Conservation (phyloP, 1,140 invertebrate species). For the Heliconius congener region DNA sequence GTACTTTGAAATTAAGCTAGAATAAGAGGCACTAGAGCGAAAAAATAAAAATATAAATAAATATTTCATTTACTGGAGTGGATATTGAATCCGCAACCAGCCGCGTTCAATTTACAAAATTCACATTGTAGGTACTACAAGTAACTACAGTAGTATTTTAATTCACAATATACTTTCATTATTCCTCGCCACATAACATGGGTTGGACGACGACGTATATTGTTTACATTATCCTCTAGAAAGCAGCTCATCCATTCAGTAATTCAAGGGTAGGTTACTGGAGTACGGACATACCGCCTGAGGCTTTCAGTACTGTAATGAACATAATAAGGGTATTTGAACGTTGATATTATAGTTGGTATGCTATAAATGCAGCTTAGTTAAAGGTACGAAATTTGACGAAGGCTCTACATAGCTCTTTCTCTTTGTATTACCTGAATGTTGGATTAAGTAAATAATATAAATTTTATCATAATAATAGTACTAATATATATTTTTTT, state of each 20-base stretch:
- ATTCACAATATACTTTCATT: background rate
- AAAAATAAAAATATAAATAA: too few relatives aligned
- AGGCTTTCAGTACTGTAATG: background rate
- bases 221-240: background rate
- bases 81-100: too few relatives aligned
- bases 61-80: too few relatives aligned
- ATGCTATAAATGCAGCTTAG: conserved; percentile 6
- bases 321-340: conserved; percentile 6
- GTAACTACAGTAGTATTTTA: background rate
- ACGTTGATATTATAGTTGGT: background rate
- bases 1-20: too few relatives aligned
- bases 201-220: background rate
- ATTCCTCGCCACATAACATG: background rate
- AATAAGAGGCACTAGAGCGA: too few relatives aligned
- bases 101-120: too few relatives aligned
- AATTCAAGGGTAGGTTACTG: conserved; percentile 1
- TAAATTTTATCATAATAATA: background rate
- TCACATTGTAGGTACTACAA: too few relatives aligned
- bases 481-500: background rate
- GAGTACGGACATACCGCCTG: conserved; percentile 4
- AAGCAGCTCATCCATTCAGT: background rate
- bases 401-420: background rate
- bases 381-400: background rate
- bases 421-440: background rate
- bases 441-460: background rate